Base-by-base conservation (phyloP, 2,888 invertebrate species). In the Troides helena region DNA sequence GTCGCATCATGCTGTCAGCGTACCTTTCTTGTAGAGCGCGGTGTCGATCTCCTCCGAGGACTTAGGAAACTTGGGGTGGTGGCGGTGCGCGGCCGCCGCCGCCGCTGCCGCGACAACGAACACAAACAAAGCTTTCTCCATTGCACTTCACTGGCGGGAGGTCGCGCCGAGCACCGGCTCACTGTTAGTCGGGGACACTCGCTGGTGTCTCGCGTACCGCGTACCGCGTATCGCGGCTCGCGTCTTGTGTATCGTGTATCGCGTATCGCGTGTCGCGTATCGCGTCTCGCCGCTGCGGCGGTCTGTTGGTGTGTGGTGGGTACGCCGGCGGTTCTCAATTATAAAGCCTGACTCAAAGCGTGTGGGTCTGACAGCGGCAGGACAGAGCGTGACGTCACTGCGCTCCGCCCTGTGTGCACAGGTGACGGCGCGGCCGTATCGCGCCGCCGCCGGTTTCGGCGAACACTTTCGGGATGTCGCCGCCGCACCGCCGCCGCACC, bases 341-440 rank as follows among this genome's bases (percentile, higher is more conserved):
- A 88, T 90, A 91, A 87, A 84, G 85, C 79, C 82, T 84, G 85
- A 86, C 71, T 85, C 85, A 85, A 80, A 78, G 74, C 76, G 78
- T 78, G 78, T 78, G 73, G 70, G 72, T 69, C 74, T 74, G 69
- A 43, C 73, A 69, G 68, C 72, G 80, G 74, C 76, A 81, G 82
- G 83, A 77, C 75, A 79, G 76, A 80, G 69, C 79, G 81, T 83
- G 81, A 83, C 81, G 80, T 79, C 78, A 78, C 77, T 64, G 70
- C 74, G 71, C 70, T 50, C 73, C 72, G 74, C 78, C 71, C 72
- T 68, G 76, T 80, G 78, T 77, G 73, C 73, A 73, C 85, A 82
- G 85, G 82, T 84, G 69, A 84, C 78, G 72, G 67, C 67, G 67
- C 68, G 72, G 72, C 72, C 72, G 68, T n/a, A 59, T 50, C 66